phyloP scores from a whole-genome alignment of 1,140 invertebrate genomes.

The Drosophila kurseongensis region DNA sequence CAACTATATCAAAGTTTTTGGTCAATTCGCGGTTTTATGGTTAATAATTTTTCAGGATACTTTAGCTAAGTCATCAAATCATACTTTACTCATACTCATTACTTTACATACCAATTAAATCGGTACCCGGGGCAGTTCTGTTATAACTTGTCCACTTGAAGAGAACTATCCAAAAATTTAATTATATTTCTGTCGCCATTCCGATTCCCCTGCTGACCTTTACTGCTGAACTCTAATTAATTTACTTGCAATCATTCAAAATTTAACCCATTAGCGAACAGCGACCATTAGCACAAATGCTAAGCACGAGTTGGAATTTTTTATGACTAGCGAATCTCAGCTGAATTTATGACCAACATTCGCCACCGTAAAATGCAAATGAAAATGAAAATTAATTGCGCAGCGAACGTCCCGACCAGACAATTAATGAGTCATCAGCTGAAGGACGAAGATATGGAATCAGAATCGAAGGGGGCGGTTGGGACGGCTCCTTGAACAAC shows the following conservation, averaged over 20 bases:
- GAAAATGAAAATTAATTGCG: slow-evolving; percentile 70
- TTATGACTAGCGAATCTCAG: slow-evolving; percentile 28
- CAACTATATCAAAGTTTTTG: too few relatives aligned
- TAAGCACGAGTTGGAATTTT: slow-evolving; percentile 23
- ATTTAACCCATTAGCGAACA: slow-evolving; percentile 3
- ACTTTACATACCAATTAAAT: too few relatives aligned
- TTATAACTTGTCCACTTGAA: not conserved
- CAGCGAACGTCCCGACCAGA: slow-evolving; percentile 29
- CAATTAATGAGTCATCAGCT: slow-evolving; percentile 73
- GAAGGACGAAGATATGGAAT: slow-evolving; percentile 30
- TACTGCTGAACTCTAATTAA: slow-evolving; percentile 18
- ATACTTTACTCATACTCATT: too few relatives aligned
- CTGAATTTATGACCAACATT: slow-evolving; percentile 37
- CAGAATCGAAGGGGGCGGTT: slow-evolving; percentile 10
- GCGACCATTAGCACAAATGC: slow-evolving; percentile 18
- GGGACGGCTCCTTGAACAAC: not conserved
- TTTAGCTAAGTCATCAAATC: too few relatives aligned
- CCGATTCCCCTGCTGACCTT: slow-evolving; percentile 1
- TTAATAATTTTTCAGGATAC: too few relatives aligned
- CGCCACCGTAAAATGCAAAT: slow-evolving; percentile 33
- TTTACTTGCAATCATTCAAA: slow-evolving; percentile 27
- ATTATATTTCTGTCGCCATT: not conserved
- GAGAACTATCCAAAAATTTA: not conserved
- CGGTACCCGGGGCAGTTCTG: too few relatives aligned
- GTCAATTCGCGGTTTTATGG: too few relatives aligned